Evolutionary conservation across 2,888 invertebrate species (phyloP).

Genomic region (Tiliacea aurago): DNA sequence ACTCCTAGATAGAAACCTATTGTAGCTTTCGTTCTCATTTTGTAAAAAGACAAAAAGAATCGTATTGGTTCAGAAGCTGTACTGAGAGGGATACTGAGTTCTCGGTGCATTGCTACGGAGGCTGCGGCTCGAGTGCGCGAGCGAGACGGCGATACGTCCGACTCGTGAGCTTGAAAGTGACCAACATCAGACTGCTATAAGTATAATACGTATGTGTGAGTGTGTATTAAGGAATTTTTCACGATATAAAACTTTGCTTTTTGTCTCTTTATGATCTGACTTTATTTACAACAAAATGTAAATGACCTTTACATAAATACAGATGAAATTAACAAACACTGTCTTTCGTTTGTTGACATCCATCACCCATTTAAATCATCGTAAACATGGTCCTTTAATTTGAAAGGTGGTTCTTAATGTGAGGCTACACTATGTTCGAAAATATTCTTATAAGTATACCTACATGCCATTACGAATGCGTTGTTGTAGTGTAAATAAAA

Average conservation of each 20-base stretch:
- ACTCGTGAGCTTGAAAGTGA: constrained; percentile 72
- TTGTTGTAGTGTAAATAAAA: not conserved
- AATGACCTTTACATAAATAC: not conserved
- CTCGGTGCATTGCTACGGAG: constrained; percentile 72
- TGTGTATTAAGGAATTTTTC: constrained; percentile 71
- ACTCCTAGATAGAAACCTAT: constrained; percentile 34
- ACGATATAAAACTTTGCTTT: constrained; percentile 57
- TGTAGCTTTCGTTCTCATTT: constrained; percentile 63
- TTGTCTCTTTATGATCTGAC: constrained; percentile 48
- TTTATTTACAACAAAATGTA: constrained; percentile 22
- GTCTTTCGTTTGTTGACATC: not conserved
- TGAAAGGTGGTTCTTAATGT: not conserved
- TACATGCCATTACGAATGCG: not conserved
- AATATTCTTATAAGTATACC: not conserved
- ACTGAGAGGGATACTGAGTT: constrained; percentile 69
- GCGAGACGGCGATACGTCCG: constrained; percentile 71
- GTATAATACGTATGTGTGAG: constrained; percentile 59
- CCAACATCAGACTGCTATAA: constrained; percentile 65
- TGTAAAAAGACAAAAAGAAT: constrained; percentile 74
- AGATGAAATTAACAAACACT: constrained; percentile 11
- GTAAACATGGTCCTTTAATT: not conserved
- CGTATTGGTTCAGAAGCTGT: constrained; percentile 78
- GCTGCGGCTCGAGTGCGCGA: constrained; percentile 74
- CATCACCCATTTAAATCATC: constrained; percentile 5
- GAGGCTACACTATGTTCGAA: not conserved